Evolutionary conservation across 2,797 vertebrate genomes (phyloP).

Genomic region (Spinus olivaceus): DNA sequence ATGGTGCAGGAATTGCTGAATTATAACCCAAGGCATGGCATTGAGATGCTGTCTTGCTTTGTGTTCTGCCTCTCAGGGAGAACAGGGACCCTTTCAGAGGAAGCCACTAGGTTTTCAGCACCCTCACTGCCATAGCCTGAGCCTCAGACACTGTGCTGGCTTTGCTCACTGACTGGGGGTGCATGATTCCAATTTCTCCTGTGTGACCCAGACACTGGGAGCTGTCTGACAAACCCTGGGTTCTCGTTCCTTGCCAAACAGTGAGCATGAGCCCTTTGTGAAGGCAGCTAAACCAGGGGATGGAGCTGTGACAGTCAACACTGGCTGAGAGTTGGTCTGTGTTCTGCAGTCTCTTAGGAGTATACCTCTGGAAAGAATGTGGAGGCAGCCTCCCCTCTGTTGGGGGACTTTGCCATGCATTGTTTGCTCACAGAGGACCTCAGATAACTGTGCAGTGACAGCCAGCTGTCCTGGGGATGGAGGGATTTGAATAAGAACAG

Average conservation of each 20-base stretch:
- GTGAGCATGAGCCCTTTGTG: neutral
- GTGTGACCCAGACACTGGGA: neutral
- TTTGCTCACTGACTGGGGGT: rapidly evolving
- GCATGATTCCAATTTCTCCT: neutral
- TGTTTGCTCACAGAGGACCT: neutral
- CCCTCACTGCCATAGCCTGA: neutral
- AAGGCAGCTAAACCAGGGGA: neutral
- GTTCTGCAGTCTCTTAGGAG: neutral
- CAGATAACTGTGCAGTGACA: neutral
- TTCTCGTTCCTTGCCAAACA: neutral
- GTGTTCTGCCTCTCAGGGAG: neutral
- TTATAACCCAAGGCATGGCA: neutral
- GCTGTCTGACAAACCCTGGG: rapidly evolving
- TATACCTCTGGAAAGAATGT: neutral
- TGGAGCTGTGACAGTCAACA: neutral
- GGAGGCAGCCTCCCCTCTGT: rapidly evolving
- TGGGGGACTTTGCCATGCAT: neutral
- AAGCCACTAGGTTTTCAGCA: neutral
- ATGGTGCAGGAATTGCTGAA: neutral
- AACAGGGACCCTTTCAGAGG: neutral
- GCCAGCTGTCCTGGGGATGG: neutral
- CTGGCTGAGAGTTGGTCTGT: neutral
- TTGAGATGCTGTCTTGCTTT: neutral
- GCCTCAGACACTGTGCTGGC: neutral
- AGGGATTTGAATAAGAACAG: neutral